Evolutionary conservation across 2,113 vertebrate genomes (phyloP).

Genomic region (Microcebus griseorufus): DNA sequence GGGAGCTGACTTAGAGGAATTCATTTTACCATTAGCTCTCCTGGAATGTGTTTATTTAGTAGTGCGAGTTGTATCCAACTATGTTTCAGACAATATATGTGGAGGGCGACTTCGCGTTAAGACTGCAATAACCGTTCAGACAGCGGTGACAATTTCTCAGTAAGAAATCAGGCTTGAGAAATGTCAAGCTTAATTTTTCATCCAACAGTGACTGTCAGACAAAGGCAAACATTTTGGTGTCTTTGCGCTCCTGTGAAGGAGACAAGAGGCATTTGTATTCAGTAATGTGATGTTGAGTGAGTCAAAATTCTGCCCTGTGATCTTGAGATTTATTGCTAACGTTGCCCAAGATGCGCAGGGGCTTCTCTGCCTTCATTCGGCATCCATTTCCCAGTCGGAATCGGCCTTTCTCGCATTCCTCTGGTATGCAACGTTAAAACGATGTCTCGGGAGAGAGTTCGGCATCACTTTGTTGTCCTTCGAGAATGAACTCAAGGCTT

Average conservation of each 20-base stretch:
- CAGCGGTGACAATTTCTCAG: background rate
- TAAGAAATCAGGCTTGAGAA: constrained; percentile 43
- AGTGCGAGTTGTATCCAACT: background rate
- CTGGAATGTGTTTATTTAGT: background rate
- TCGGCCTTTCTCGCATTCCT: constrained; percentile 29
- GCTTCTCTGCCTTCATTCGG: background rate
- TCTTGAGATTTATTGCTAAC: constrained; percentile 26
- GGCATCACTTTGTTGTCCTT: background rate
- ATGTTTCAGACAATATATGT: background rate
- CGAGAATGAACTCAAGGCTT: background rate
- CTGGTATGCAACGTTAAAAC: constrained; percentile 20
- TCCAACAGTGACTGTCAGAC: constrained; percentile 7
- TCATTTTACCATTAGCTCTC: background rate
- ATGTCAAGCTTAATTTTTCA: constrained; percentile 45
- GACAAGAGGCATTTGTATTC: constrained; percentile 30
- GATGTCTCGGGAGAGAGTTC: background rate
- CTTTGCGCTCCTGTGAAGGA: background rate
- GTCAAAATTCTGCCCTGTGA: constrained; percentile 15
- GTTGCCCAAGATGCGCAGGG: background rate
- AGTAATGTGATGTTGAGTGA: background rate
- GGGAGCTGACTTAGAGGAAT: background rate
- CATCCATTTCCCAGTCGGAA: background rate
- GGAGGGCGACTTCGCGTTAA: background rate
- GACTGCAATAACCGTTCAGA: background rate
- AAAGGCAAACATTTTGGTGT: background rate